Percentiles rank a stretch among this genome's conserved stretches.
phyloP scores from a whole-genome alignment of 2,797 vertebrate genomes.

The Hyperoplus immaculatus region DNA sequence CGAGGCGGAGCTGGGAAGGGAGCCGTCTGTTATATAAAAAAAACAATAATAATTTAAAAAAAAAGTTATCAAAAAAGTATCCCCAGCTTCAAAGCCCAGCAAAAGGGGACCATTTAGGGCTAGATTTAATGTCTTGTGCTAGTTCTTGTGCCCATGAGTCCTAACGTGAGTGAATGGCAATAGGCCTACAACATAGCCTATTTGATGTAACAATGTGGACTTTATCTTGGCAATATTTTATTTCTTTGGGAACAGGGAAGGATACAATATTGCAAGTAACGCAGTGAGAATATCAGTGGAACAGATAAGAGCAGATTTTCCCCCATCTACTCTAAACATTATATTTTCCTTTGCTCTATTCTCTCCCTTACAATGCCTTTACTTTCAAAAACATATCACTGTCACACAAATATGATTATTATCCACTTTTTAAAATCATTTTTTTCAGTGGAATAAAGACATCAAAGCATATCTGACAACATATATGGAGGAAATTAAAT shows the following conservation, averaged over 20 bases:
- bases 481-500: not conserved
- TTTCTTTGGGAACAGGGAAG: not conserved
- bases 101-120: not conserved
- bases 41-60: not conserved
- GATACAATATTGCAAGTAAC: not conserved
- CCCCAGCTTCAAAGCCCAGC: not conserved
- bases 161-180: not conserved
- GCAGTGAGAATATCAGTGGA: not conserved
- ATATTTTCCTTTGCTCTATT: not conserved
- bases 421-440: not conserved
- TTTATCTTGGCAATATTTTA: not conserved
- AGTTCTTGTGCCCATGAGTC: not conserved
- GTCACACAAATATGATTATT: not conserved
- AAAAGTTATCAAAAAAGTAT: not conserved
- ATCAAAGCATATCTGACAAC: not conserved
- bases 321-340: not conserved
- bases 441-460: conserved; percentile 8
- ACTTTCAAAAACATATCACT: not conserved
- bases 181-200: not conserved
- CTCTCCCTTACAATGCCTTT: not conserved
- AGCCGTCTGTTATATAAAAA: not conserved
- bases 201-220: not conserved
- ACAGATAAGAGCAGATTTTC: conserved; percentile 11
- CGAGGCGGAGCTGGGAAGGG: conserved; percentile 9
- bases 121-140: not conserved